Base-by-base conservation (phyloP, 2,113 vertebrate genomes). In the Fregata magnificens region DNA sequence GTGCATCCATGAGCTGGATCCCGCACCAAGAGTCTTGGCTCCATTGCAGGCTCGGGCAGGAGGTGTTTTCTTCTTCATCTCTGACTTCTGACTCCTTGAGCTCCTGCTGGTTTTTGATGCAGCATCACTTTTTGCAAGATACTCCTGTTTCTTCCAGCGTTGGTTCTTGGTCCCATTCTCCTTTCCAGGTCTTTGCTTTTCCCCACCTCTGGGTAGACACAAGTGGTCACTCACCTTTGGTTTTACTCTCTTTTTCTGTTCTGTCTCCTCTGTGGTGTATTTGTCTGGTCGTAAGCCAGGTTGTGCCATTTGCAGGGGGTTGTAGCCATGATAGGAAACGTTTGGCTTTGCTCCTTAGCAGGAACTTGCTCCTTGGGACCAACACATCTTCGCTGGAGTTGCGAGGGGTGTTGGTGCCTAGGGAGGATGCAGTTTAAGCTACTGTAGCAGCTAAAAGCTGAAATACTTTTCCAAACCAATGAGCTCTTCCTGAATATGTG, bases 291-390 rank as follows among this genome's bases (percentile, higher is more conserved):
- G 1, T 59, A 62, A 77, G 18, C 36, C 52, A 18, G 28, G 16
- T 4, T 34, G 31, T 74, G 45, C 50, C n/a, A 0, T 88, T 80
- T 0, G 0, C 26, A 10, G n/a, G 29, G 25, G 4, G 1, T 19
- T 56, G 49, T 9, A 31, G 7, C 59, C 7, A 0, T 1, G 18
- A 3, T 5, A 6, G 24, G 26, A 47, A 56, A 5, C 0, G 0
- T 74, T 58, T 22, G 42, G 4, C 34, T 53, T 74, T 38, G 3
- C 5, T 52, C 42, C 21, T 11, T 24, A 11, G 40, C 19, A 11
- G 42, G 34, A 53, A 31, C 13, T 16, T 34, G 4, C 32, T 72
- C 66, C 34, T 40, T 20, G 52, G 66, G 52, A 16, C n/a, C 13
- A 52, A 0, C 34, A 7, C 36, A 4, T 16, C 6, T 11, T 88